Conservation (phyloP, 2,888 invertebrate genomes). For the Zygaena filipendulae region DNA sequence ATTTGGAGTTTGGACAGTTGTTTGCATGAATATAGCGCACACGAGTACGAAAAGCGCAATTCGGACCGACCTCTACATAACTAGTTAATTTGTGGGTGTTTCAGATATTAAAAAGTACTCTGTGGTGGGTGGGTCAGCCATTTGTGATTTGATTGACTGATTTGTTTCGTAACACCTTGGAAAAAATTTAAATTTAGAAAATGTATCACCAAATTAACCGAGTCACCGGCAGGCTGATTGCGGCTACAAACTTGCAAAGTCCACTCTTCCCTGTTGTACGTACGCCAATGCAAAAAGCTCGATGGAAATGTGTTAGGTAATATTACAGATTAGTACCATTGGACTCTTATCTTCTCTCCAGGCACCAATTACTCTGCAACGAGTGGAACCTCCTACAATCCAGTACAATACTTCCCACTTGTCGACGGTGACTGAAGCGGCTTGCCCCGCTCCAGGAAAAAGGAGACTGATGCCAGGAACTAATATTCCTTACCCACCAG, state of each 20-base stretch:
- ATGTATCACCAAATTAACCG: conserved; percentile 61
- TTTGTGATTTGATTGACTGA: no score
- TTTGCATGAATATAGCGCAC: no score
- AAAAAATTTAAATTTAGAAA: conserved; percentile 19
- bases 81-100: no score
- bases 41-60: no score
- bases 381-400: conserved; percentile 47
- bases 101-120: no score
- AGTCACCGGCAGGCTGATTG: conserved; percentile 50
- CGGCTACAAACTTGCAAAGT: conserved; percentile 44
- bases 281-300: conserved; percentile 14
- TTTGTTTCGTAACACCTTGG: neutral
- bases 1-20: no score
- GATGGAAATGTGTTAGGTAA: no score
- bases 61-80: no score
- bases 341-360: conserved; percentile 24
- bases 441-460: conserved; percentile 36
- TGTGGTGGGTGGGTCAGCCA: no score
- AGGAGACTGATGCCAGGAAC: conserved; percentile 48
- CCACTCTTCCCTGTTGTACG: conserved; percentile 60
- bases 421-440: conserved; percentile 47
- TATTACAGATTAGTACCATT: neutral
- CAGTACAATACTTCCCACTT: conserved; percentile 45
- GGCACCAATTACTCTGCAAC: conserved; percentile 56
- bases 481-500: conserved; percentile 42